phyloP scores from a whole-genome alignment of 2,888 invertebrate species.

The Prenolepis imparis region DNA sequence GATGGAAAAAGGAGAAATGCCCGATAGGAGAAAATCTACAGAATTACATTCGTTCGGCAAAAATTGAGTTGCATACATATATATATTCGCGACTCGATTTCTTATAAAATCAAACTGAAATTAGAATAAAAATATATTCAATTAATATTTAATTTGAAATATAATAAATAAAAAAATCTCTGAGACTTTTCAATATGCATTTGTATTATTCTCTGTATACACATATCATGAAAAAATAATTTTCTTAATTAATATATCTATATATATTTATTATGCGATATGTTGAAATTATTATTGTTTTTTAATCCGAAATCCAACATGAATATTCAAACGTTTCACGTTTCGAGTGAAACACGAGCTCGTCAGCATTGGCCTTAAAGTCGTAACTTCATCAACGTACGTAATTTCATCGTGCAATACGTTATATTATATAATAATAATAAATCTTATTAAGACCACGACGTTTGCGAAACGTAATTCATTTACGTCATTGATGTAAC shows the following conservation, averaged over 20 bases:
- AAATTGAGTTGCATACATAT: neutral
- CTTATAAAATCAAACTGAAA: neutral
- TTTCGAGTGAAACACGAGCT: conserved; percentile 4
- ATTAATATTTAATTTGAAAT: neutral
- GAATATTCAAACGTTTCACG: neutral
- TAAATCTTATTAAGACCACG: conserved; percentile 60
- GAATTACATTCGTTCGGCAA: neutral
- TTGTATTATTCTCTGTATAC: neutral
- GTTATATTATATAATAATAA: conserved; percentile 64
- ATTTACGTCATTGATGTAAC: conserved; percentile 66
- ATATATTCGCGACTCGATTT: neutral
- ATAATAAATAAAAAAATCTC: neutral
- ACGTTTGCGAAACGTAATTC: conserved; percentile 38
- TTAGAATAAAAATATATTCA: neutral
- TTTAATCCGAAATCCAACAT: neutral
- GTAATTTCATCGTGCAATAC: conserved; percentile 1
- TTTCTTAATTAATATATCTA: neutral
- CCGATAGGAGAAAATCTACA: neutral
- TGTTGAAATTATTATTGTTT: neutral
- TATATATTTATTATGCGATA: neutral
- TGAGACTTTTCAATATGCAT: neutral
- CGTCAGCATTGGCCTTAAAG: conserved; percentile 28
- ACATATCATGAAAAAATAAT: neutral
- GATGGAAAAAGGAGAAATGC: conserved; percentile 4
- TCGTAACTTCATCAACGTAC: neutral